phyloP scores from a whole-genome alignment of 2,888 invertebrate genomes.

The Machimus rusticus region DNA sequence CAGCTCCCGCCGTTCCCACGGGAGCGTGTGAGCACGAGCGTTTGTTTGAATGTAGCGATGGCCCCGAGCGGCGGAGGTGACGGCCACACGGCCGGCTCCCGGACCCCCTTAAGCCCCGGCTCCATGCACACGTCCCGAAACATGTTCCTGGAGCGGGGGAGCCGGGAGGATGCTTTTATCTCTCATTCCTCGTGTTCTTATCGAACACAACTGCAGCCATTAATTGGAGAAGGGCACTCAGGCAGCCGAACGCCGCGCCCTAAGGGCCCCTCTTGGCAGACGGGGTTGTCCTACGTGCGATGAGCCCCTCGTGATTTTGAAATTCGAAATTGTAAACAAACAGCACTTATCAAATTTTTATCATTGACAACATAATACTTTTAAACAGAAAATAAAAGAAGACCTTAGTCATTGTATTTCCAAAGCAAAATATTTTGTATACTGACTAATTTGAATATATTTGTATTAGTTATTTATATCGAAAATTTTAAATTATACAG shows the following conservation, averaged over 20 bases:
- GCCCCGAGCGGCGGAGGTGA: not conserved
- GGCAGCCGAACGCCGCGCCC: not conserved
- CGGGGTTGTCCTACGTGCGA: not conserved
- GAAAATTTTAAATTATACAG: no score
- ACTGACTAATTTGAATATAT: no score
- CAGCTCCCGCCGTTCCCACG: not conserved
- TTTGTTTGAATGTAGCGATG: not conserved
- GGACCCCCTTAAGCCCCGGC: not conserved
- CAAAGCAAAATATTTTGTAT: no score
- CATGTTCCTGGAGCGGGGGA: not conserved
- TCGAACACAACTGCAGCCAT: not conserved
- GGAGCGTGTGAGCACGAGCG: not conserved
- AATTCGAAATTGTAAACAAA: not conserved
- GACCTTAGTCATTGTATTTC: no score
- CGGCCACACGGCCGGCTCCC: not conserved
- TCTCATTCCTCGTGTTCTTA: slow-evolving; percentile 13
- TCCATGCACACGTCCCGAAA: not conserved
- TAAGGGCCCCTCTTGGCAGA: not conserved
- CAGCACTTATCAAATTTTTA: not conserved
- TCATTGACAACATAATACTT: no score
- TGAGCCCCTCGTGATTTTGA: not conserved
- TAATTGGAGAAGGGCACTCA: not conserved
- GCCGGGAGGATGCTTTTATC: slow-evolving; percentile 17
- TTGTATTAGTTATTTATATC: no score
- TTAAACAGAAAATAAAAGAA: no score